Conservation (phyloP, 2,888 invertebrate genomes). For the Drosophila longiperda region DNA sequence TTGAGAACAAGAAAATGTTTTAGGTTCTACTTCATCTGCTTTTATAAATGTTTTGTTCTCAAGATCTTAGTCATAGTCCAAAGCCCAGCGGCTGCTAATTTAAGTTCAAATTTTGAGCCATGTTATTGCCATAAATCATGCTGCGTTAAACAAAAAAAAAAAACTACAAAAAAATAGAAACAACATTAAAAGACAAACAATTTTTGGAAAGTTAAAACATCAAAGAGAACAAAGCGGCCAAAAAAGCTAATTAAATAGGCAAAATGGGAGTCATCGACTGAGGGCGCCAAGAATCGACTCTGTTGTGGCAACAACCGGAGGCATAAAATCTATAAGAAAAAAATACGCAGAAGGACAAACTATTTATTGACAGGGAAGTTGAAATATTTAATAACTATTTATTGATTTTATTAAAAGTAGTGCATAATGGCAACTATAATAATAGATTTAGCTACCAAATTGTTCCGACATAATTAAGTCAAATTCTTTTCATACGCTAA, state of each 20-base stretch:
- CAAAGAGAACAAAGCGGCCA: slow-evolving; percentile 34
- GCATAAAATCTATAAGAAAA: background rate
- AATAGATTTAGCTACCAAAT: background rate
- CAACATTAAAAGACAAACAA: slow-evolving; percentile 35
- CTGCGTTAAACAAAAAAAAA: slow-evolving; percentile 36
- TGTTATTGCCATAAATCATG: slow-evolving; percentile 52
- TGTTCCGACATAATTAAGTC: background rate
- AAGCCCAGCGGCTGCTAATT: slow-evolving; percentile 44
- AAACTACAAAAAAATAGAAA: slow-evolving; percentile 17
- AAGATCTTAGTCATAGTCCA: slow-evolving; percentile 38
- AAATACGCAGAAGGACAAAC: background rate
- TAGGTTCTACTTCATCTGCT: slow-evolving; percentile 3
- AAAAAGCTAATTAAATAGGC: slow-evolving; percentile 52
- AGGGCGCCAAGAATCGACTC: slow-evolving; percentile 39
- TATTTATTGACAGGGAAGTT: background rate
- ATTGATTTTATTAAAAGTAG: background rate
- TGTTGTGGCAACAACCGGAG: background rate
- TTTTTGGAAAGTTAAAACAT: slow-evolving; percentile 66
- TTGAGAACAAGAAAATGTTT: slow-evolving; percentile 34
- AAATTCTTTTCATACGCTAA: background rate
- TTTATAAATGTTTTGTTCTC: slow-evolving; percentile 18
- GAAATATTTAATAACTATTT: no score
- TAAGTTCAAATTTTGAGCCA: slow-evolving; percentile 30
- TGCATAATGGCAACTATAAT: background rate
- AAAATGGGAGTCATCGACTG: slow-evolving; percentile 25